A percentile compares a stretch with the other conserved stretches of the same genome.
Evolutionary conservation across 2,797 vertebrate genomes (phyloP).

Genomic region (Falco columbarius): DNA sequence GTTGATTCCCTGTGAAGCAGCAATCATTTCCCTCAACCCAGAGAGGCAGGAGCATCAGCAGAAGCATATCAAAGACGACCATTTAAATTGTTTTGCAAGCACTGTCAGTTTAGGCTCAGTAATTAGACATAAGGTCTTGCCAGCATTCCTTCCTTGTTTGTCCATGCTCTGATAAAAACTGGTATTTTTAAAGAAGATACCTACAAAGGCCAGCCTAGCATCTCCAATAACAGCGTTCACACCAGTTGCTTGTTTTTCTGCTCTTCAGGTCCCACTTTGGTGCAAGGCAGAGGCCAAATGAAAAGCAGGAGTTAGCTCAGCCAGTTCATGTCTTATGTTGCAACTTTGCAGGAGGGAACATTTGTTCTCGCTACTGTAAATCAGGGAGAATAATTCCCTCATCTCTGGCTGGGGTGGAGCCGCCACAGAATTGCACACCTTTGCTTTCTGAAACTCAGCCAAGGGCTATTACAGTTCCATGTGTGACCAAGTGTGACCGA

Average conservation of each 20-base stretch:
- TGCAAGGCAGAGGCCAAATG: neutral
- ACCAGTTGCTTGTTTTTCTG: neutral
- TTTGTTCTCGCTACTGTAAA: neutral
- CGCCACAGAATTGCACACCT: slow-evolving; percentile 1
- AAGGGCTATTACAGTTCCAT: neutral
- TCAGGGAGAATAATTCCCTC: slow-evolving; percentile 28
- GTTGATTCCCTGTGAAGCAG: neutral
- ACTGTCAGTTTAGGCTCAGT: neutral
- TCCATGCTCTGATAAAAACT: neutral
- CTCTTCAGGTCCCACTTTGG: neutral
- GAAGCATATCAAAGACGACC: neutral
- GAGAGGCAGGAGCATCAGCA: neutral
- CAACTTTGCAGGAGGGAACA: neutral
- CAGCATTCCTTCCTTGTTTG: neutral
- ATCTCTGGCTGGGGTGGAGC: slow-evolving; percentile 23
- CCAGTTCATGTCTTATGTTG: neutral
- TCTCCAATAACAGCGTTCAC: neutral
- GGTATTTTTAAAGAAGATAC: neutral
- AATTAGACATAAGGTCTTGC: neutral
- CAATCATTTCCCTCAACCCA: neutral
- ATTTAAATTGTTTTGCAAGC: neutral
- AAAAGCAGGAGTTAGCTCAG: neutral
- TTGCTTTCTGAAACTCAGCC: neutral
- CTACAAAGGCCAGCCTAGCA: neutral
- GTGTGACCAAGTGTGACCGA: neutral